Evolutionary conservation across 2,888 invertebrate genomes (phyloP), one percentile per base, ranked within the genome.

Genomic region (Macrosiphum euphorbiae): DNA sequence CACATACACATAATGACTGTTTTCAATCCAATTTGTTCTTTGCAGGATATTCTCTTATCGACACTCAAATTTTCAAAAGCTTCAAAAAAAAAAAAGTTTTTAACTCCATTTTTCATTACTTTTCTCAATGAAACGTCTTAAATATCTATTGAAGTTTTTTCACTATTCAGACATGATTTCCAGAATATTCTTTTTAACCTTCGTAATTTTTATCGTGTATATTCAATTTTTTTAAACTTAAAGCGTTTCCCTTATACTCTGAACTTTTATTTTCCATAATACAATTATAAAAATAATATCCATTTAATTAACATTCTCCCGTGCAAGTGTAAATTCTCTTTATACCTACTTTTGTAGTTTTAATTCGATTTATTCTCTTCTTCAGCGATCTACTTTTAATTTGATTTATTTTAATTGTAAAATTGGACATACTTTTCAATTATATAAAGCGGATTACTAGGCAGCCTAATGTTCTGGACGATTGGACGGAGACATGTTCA

Each of bases 291-390:
- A 67, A 61, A 78, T n/a, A 78, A 20, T 78, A 78, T 78, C 35
- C 7, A 35, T 78, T 67, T 78, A 78, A 78, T 78, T 78, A 78
- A 78, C 35, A 52, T 67, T 67, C 67, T n/a, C n/a, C 67, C 1
- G 5, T 78, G 35, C 5, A 78, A 78, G 35, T 78, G 16, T 78
- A 78, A 78, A 78, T 20, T 78, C 16, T 20, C 35, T 35, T 35
- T 78, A 16, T 35, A 52, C 16, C 52, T 52, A 67, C 20, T 35
- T 78, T 78, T 16, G 16, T 78, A 35, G 67, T 35, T 78, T 78
- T 78, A 78, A 78, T 78, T 78, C 16, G 35, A 78, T 78, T 78
- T 78, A 78, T 78, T 78, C 35, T 78, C 67, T 78, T 78, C 67
- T 78, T 78, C 35, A 35, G 35, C 67, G 35, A 35, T 78, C 35